Evolutionary conservation across 2,797 vertebrate genomes (phyloP).

Genomic region (Pogonophryne albipinna): DNA sequence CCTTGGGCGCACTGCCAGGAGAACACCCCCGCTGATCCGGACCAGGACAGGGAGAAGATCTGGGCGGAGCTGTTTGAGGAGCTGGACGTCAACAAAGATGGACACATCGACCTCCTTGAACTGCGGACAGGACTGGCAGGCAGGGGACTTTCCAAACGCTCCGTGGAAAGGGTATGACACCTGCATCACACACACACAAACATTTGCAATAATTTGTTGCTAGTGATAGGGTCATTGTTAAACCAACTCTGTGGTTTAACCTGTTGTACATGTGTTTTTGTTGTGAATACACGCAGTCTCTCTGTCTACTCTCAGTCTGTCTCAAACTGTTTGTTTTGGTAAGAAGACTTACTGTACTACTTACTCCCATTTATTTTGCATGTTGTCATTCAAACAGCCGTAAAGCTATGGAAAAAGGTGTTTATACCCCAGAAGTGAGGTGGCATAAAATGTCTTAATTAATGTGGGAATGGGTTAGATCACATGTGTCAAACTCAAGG

Average conservation of each 20-base stretch:
- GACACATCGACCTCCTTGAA: constrained; percentile 89
- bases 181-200: not conserved
- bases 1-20: constrained; percentile 73
- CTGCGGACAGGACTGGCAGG: constrained; percentile 87
- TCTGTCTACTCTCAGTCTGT: not conserved
- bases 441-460: too few species aligned
- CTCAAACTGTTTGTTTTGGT: constrained; percentile 32
- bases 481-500: too few species aligned
- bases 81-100: constrained; percentile 92
- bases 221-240: not conserved
- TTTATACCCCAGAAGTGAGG: too few species aligned
- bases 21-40: constrained; percentile 35
- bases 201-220: not conserved
- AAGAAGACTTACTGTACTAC: too few species aligned
- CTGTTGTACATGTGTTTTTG: constrained; percentile 11
- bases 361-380: too few species aligned
- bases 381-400: too few species aligned
- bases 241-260: not conserved
- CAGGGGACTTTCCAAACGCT: constrained; percentile 79
- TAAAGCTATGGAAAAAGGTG: too few species aligned
- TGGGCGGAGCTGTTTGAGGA: constrained; percentile 90
- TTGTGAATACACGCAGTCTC: constrained; percentile 48
- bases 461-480: too few species aligned
- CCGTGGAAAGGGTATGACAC: constrained; percentile 82
- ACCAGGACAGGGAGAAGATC: constrained; percentile 81